Conservation (phyloP, 2,113 vertebrate species). For the Melanotaenia duboulayi region DNA sequence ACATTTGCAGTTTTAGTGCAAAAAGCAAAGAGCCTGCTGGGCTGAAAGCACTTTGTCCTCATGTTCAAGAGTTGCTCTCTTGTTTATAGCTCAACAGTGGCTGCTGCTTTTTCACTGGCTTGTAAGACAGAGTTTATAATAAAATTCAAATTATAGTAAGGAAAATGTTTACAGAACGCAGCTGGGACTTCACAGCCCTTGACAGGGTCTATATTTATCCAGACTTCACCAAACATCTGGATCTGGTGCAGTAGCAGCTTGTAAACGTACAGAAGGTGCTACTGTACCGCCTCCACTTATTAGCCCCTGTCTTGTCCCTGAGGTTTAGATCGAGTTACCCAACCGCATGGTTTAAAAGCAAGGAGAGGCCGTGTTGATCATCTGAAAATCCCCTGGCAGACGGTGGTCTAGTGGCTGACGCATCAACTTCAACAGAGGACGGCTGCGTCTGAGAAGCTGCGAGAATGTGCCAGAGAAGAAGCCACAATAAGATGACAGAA, state of each 20-base stretch:
- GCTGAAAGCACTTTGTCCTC: constrained; percentile 32
- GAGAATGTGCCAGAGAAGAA: constrained; percentile 25
- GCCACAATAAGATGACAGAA: constrained; percentile 35
- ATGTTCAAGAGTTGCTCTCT: constrained; percentile 23
- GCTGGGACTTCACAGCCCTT: constrained; percentile 41
- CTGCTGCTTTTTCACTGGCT: constrained; percentile 32
- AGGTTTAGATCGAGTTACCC: constrained; percentile 73
- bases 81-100: constrained; percentile 24
- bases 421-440: background rate
- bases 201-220: constrained; percentile 66
- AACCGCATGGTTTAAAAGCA: constrained; percentile 64
- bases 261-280: constrained; percentile 66
- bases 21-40: constrained; percentile 20
- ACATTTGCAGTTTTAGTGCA: background rate
- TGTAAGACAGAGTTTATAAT: constrained; percentile 61
- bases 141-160: constrained; percentile 62
- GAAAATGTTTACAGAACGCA: constrained; percentile 54
- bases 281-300: constrained; percentile 69
- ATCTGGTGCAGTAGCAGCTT: constrained; percentile 25
- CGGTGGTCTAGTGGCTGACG: constrained; percentile 49
- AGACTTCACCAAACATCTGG: constrained; percentile 69
- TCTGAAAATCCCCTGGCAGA: constrained; percentile 68
- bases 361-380: constrained; percentile 35
- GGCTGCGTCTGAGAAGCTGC: constrained; percentile 33
- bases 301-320: constrained; percentile 69